phyloP scores from a whole-genome alignment of 2,888 invertebrate species.

The Habroteleia sp. region DNA sequence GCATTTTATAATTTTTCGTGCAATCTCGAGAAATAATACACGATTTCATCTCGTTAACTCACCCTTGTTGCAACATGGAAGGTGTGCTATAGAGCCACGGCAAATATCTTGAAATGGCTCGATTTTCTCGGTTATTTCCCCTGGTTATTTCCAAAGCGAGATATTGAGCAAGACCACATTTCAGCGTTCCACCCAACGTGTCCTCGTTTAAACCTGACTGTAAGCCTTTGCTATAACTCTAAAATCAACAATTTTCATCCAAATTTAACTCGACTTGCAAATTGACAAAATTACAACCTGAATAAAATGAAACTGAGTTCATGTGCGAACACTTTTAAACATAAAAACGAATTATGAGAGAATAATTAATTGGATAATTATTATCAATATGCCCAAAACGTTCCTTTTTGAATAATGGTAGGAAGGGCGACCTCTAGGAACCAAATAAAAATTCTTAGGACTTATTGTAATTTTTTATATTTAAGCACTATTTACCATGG shows the following conservation, averaged over 20 bases:
- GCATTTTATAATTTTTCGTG: slow-evolving; percentile 2
- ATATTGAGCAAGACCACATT: slow-evolving; percentile 96
- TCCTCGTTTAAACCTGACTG: slow-evolving; percentile 93
- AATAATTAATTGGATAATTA: too few relatives aligned
- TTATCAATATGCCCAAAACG: too few relatives aligned
- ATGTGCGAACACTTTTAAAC: too few relatives aligned
- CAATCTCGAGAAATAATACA: slow-evolving; percentile 6
- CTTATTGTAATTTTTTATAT: too few relatives aligned
- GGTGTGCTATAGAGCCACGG: slow-evolving; percentile 95
- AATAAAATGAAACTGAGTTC: neutral
- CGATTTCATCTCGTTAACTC: slow-evolving; percentile 64
- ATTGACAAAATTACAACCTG: neutral
- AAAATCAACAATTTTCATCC: slow-evolving; percentile 34
- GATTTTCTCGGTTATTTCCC: slow-evolving; percentile 91
- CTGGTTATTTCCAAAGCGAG: slow-evolving; percentile 96
- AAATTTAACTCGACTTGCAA: slow-evolving; percentile 8
- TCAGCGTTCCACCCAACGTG: slow-evolving; percentile 96
- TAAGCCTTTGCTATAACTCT: slow-evolving; percentile 88
- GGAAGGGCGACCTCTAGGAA: too few relatives aligned
- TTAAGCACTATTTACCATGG: too few relatives aligned
- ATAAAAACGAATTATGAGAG: too few relatives aligned
- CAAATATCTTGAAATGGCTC: slow-evolving; percentile 89
- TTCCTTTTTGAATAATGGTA: too few relatives aligned
- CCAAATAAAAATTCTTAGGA: too few relatives aligned
- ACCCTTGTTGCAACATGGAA: slow-evolving; percentile 91